These are phyloP conservation scores for Coremacera marginata DNA, from an alignment of 2,888 invertebrate species.

Conservation along the genomic window DNA sequence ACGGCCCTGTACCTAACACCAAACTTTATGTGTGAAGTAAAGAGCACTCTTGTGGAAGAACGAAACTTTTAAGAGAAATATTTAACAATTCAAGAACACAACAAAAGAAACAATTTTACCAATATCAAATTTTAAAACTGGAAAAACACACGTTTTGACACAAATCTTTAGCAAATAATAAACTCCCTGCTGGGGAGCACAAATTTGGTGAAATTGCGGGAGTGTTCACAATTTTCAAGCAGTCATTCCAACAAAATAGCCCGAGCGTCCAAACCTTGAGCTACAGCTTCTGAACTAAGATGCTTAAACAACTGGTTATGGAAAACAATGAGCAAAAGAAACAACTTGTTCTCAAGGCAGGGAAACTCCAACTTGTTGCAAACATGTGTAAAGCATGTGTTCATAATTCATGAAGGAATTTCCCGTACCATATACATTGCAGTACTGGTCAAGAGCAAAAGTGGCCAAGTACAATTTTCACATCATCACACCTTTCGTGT, in stretches of 20 bases:
- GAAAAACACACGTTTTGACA: neutral
- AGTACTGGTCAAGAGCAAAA: neutral
- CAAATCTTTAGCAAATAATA: neutral
- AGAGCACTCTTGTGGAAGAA: neutral
- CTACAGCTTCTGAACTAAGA: neutral
- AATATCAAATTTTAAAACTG: neutral
- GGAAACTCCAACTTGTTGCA: neutral
- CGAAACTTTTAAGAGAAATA: neutral
- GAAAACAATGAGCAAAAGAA: too few relatives aligned
- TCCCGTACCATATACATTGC: neutral
- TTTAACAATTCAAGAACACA: too few relatives aligned
- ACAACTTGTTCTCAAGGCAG: neutral
- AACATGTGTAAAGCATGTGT: constrained; percentile 28
- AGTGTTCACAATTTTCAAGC: neutral
- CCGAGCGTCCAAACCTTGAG: neutral
- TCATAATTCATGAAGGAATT: neutral
- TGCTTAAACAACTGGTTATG: neutral
- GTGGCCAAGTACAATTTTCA: neutral
- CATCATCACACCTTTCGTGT: neutral
- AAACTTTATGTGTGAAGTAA: neutral
- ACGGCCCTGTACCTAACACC: too few relatives aligned
- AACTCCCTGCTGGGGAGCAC: neutral
- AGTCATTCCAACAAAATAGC: neutral
- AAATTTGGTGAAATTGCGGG: neutral
- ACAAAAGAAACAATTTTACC: neutral